Base-by-base conservation (phyloP, 2,113 vertebrate species). In the Ibidorhyncha struthersii region DNA sequence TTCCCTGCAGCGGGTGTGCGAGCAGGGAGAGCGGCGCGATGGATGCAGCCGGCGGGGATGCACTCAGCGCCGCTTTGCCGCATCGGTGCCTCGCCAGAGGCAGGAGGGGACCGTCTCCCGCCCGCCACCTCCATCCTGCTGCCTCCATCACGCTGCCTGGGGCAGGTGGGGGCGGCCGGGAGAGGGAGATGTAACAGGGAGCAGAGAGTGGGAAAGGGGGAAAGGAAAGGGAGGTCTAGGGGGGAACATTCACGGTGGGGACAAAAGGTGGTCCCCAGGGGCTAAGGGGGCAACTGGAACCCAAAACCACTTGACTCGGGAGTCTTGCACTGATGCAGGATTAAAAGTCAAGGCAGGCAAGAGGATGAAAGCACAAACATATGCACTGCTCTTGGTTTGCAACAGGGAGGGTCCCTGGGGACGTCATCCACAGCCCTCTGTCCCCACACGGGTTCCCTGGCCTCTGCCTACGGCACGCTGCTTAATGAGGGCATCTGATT, bases 401-500 rank as follows among this genome's bases (percentile, higher is more conserved):
- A 43, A 49, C 19, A 23, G 32, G 30, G 52, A 70, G 7, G 14
- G 47, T 10, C 77, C 81, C 49, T 8, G 17, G 47, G 82, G 92
- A 78, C 2, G 3, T 13, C 90, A 93, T 15, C 47, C n/a, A 3
- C 32, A 52, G 3, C 32, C 87, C 69, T 49, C 67, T 15, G 8
- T 53, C 66, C 87, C 67, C 45, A 19, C 32, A 6, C 0, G 1
- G 30, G 32, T 16, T 38, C 63, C 67, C 34, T 72, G 43, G 34
- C 47, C 71, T 56, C 81, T 55, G 62, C 30, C 41, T 74, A 3
- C 55, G 73, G 81, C 66, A 17, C 0, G 0, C 56, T 38, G 66
- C 89, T 73, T 36, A 90, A 91, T 85, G 53, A 95, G 81, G 58
- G 82, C 94, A 62, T 50, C 70, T 66, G 27, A 41, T 77, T 91